Percentiles rank a stretch among this genome's conserved stretches.
phyloP scores from a whole-genome alignment of 1,140 invertebrate species.

The Triops longicaudatus region DNA sequence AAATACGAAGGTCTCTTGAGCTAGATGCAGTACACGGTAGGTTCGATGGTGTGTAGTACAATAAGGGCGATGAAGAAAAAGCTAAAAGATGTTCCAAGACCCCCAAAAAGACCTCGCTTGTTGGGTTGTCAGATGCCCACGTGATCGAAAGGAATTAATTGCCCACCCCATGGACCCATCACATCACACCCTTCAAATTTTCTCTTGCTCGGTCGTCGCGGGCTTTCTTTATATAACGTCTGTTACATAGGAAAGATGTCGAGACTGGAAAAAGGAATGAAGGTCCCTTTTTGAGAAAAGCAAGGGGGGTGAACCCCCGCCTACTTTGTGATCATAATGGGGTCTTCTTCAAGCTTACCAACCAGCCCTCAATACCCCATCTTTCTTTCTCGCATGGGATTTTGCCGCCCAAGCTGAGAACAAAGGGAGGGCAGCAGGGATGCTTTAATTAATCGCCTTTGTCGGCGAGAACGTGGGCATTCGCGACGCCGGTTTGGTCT shows the following conservation, averaged over 20 bases:
- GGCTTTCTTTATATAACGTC: background rate
- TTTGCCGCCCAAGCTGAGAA: conserved; percentile 10
- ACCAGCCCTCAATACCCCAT: conserved; percentile 5
- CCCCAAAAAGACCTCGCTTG: background rate
- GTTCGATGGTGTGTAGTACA: no score
- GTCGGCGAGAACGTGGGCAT: conserved; percentile 13
- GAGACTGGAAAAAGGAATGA: background rate
- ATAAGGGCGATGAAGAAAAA: background rate
- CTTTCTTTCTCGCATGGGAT: background rate
- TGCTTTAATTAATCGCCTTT: conserved; percentile 15
- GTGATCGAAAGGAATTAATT: conserved; percentile 15
- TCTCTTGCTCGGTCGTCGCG: background rate
- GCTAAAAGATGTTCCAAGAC: background rate
- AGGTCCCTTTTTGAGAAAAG: background rate
- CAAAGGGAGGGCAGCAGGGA: conserved; percentile 13
- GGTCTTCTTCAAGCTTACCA: background rate
- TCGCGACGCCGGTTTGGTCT: background rate
- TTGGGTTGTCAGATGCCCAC: background rate
- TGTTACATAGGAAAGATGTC: background rate
- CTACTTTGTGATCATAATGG: conserved; percentile 7
- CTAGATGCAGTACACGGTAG: no score
- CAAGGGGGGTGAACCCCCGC: background rate
- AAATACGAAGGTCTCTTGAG: background rate
- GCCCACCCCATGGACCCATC: conserved; percentile 4
- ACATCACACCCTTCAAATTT: background rate